Evolutionary conservation across 2,888 invertebrate genomes (phyloP).

Genomic region (Catocala fraxini): DNA sequence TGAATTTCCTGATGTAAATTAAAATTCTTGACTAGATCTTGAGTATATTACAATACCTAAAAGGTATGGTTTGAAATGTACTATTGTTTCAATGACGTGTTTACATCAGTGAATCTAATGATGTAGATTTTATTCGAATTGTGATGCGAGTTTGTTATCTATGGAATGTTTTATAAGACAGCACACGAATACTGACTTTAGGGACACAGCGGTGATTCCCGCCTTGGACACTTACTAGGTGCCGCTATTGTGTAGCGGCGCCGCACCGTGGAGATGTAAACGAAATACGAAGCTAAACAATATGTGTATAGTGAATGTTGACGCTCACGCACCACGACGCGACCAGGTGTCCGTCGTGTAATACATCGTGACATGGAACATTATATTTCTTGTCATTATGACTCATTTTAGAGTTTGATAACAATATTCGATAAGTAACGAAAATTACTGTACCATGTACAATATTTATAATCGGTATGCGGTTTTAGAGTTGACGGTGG

Average conservation of each 20-base stretch:
- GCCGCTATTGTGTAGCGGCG: slow-evolving; percentile 10
- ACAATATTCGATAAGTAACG: slow-evolving; percentile 3
- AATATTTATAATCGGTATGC: slow-evolving; percentile 25
- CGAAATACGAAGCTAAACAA: no score
- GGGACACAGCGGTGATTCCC: neutral
- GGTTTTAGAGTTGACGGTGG: slow-evolving; percentile 40
- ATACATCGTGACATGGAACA: neutral
- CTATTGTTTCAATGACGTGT: no score
- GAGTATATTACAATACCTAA: no score
- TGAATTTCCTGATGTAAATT: neutral
- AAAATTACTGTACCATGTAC: slow-evolving; percentile 20
- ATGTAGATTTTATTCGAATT: neutral
- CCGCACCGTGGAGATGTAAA: neutral
- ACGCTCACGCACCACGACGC: no score
- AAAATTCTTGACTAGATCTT: neutral
- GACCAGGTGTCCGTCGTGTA: no score
- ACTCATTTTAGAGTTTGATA: slow-evolving; percentile 11
- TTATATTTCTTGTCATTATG: neutral
- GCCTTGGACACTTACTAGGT: neutral
- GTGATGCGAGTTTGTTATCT: neutral
- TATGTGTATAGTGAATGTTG: no score
- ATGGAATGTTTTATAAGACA: slow-evolving; percentile 7
- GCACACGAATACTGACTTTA: neutral
- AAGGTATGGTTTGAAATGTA: no score
- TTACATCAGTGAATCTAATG: no score